Conservation (phyloP, 2,888 invertebrate species). For the Metalampra italica region DNA sequence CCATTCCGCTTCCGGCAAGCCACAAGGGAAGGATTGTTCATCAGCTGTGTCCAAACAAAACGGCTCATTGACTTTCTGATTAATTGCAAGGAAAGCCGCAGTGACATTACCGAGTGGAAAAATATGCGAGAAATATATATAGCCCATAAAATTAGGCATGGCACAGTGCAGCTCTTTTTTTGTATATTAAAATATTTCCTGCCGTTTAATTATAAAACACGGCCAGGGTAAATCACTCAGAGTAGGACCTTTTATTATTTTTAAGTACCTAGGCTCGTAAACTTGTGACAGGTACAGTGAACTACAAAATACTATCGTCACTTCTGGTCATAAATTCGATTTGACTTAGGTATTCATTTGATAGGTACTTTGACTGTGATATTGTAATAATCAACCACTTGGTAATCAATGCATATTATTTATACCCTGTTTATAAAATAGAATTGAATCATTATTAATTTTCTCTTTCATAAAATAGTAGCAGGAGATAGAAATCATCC, state of each 20-base stretch:
- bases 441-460: no score
- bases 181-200: not conserved
- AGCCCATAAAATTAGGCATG: conserved; percentile 7
- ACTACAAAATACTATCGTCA: not conserved
- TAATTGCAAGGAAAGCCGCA: conserved; percentile 65
- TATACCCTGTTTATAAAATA: no score
- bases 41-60: conserved; percentile 70
- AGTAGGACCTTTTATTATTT: not conserved
- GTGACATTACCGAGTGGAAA: conserved; percentile 65
- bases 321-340: no score
- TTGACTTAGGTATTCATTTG: no score
- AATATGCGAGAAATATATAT: conserved; percentile 31
- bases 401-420: no score
- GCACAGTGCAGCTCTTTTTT: not conserved
- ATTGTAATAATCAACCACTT: no score
- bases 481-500: no score
- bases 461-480: no score
- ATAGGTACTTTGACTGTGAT: no score
- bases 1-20: conserved; percentile 21
- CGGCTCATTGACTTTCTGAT: conserved; percentile 77
- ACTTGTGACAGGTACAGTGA: no score
- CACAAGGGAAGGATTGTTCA: conserved; percentile 68
- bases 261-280: not conserved
- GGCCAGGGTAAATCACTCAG: not conserved
- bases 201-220: not conserved